Conservation (phyloP, 1,140 invertebrate genomes). For the Ganaspis sp. region DNA sequence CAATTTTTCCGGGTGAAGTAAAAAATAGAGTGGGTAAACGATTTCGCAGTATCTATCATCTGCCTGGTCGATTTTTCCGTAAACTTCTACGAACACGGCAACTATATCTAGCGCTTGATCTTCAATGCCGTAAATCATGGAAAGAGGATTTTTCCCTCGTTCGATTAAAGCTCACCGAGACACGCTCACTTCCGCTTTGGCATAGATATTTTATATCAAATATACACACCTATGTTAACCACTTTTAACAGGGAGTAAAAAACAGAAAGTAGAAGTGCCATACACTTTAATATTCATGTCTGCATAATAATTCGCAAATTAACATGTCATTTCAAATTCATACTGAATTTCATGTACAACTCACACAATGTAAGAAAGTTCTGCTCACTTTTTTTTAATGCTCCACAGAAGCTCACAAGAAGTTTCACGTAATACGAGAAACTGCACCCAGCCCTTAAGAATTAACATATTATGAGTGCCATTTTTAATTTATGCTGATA, state of each 20-base stretch:
- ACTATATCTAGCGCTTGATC: slow-evolving; percentile 26
- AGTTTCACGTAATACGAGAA: background rate
- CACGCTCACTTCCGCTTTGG: slow-evolving; percentile 14
- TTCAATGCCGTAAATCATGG: slow-evolving; percentile 28
- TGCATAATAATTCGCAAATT: background rate
- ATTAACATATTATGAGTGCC: too few relatives aligned
- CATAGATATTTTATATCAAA: background rate
- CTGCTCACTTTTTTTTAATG: background rate
- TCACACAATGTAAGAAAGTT: background rate
- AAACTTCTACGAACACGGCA: slow-evolving; percentile 26
- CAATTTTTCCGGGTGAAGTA: slow-evolving; percentile 23
- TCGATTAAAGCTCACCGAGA: slow-evolving; percentile 28
- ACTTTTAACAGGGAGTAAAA: slow-evolving; percentile 5
- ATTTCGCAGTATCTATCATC: slow-evolving; percentile 26
- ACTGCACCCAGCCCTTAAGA: too few relatives aligned
- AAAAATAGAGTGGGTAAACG: slow-evolving; percentile 27
- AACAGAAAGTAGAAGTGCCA: background rate
- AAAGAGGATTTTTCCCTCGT: slow-evolving; percentile 24
- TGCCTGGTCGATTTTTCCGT: slow-evolving; percentile 31
- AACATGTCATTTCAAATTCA: slow-evolving; percentile 1
- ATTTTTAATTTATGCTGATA: too few relatives aligned
- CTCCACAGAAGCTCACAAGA: background rate
- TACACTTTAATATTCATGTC: background rate
- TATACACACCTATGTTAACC: background rate
- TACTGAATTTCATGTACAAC: background rate